Conservation (phyloP, 1,140 invertebrate species). For the Macrosteles quadrilineatus region DNA sequence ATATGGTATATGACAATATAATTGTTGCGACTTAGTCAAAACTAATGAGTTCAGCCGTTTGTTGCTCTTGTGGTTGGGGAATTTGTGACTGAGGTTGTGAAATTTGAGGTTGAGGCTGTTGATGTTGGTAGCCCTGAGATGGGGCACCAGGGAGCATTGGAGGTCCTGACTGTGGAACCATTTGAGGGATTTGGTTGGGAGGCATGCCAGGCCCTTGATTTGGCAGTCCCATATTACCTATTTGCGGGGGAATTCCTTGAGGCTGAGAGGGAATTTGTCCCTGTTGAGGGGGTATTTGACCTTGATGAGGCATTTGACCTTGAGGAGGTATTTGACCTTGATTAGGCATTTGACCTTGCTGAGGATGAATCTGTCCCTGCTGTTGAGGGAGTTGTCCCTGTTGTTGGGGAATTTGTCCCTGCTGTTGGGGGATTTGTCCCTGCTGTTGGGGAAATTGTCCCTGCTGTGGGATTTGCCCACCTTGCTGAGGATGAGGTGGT, state of each 20-base stretch:
- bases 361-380: background rate
- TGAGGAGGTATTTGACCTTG: background rate
- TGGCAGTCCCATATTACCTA: background rate
- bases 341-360: background rate
- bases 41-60: slow-evolving; percentile 69
- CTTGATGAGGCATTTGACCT: background rate
- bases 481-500: slow-evolving; percentile 30
- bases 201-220: background rate
- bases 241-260: background rate
- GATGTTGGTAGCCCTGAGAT: background rate
- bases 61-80: slow-evolving; percentile 49
- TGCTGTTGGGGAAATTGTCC: background rate
- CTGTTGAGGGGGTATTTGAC: background rate
- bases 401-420: background rate
- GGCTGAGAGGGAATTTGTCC: background rate
- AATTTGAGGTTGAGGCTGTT: background rate
- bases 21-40: too few species aligned
- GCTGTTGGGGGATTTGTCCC: background rate
- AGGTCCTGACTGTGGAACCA: too few species aligned
- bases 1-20: too few species aligned
- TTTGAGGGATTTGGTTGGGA: background rate
- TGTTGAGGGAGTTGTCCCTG: background rate
- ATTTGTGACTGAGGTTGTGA: background rate
- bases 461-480: background rate
- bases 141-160: slow-evolving; percentile 17